These are phyloP conservation scores for Acanthisitta chloris DNA, from an alignment of 2,113 vertebrate species.

Conservation along the genomic window DNA sequence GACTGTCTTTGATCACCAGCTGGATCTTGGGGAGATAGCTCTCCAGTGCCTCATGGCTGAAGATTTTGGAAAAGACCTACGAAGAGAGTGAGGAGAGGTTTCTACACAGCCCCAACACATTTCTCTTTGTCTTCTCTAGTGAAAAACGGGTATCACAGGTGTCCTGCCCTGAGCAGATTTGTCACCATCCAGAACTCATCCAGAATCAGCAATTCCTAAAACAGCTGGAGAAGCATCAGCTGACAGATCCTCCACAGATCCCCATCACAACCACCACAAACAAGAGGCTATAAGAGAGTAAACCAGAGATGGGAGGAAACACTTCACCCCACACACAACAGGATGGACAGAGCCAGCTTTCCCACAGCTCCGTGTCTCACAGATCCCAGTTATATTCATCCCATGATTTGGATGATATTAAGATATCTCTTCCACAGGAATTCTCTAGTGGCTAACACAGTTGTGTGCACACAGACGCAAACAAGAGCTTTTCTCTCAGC, in stretches of 20 bases:
- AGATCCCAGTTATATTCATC: neutral
- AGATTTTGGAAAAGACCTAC: conserved; percentile 95
- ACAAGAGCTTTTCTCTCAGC: neutral
- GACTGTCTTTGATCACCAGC: conserved; percentile 93
- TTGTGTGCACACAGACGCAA: rapidly evolving
- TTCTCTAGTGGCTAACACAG: neutral
- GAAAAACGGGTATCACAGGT: rapidly evolving
- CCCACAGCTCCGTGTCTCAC: rapidly evolving
- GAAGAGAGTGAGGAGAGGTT: neutral
- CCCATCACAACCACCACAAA: neutral
- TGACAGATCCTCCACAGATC: rapidly evolving
- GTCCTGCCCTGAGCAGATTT: neutral
- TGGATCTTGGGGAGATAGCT: conserved; percentile 97
- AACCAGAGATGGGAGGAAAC: rapidly evolving
- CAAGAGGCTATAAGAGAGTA: rapidly evolving
- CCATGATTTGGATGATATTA: rapidly evolving
- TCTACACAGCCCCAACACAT: rapidly evolving
- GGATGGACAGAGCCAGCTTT: rapidly evolving
- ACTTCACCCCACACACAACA: rapidly evolving
- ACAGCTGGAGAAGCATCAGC: neutral
- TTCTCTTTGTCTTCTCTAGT: rapidly evolving
- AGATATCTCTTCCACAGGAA: neutral
- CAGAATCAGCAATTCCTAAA: neutral
- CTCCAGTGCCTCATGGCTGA: conserved; percentile 94
- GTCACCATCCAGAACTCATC: rapidly evolving